phyloP scores from a whole-genome alignment of 2,888 invertebrate genomes.

The Tethea ocularis region DNA sequence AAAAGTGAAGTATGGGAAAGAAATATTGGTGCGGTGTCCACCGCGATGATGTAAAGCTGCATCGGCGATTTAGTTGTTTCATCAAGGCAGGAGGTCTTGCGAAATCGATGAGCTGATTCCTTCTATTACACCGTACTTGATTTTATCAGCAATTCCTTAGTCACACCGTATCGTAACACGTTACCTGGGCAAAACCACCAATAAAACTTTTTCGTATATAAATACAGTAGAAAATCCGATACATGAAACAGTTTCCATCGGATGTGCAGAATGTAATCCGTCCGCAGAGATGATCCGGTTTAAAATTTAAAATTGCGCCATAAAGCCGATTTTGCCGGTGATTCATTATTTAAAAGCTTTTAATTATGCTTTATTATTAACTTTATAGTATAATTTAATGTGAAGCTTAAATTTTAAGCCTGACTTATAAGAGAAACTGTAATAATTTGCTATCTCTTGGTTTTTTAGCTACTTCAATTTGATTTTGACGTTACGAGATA shows the following conservation, averaged over 20 bases:
- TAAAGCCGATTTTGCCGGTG: constrained; percentile 35
- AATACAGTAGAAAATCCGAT: constrained; percentile 11
- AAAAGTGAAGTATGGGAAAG: too few species aligned
- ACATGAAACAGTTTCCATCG: constrained; percentile 32
- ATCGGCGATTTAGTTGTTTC: too few species aligned
- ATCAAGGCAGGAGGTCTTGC: too few species aligned
- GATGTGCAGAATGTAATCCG: constrained; percentile 36
- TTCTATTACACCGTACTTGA: too few species aligned
- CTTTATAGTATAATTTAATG: neutral
- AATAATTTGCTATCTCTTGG: too few species aligned
- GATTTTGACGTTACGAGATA: too few species aligned
- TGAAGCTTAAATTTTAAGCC: neutral
- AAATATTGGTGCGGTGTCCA: too few species aligned
- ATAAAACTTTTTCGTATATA: neutral
- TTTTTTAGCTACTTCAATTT: too few species aligned
- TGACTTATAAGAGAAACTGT: neutral
- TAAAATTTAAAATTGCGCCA: constrained; percentile 49
- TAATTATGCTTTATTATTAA: constrained; percentile 11
- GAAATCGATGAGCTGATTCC: too few species aligned
- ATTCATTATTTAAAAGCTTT: constrained; percentile 12
- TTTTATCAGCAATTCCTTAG: too few species aligned
- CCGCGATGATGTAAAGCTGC: too few species aligned
- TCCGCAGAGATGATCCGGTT: constrained; percentile 42
- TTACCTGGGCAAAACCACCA: neutral
- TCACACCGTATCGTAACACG: too few species aligned